These are phyloP conservation scores for Lemur catta DNA, from an alignment of 2,797 vertebrate species.

Conservation along the genomic window DNA sequence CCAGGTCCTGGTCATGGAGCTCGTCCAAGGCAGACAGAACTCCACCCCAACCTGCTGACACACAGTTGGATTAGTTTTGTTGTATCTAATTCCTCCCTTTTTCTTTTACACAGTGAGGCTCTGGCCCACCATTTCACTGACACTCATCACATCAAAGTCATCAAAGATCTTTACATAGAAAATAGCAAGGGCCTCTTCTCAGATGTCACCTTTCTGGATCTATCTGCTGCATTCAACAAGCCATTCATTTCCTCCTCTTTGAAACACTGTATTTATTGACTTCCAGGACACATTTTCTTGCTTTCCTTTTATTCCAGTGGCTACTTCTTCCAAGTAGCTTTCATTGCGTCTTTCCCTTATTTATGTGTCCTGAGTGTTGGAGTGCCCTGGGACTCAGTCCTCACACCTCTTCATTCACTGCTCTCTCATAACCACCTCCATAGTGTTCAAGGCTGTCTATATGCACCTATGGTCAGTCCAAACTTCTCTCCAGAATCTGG, in stretches of 20 bases:
- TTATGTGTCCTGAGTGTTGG: background rate
- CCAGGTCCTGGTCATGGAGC: background rate
- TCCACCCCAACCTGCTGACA: too few relatives aligned
- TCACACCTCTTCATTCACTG: background rate
- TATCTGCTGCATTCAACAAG: background rate
- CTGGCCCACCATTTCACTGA: background rate
- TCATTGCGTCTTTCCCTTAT: background rate
- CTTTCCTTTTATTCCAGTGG: background rate
- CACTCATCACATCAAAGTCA: background rate
- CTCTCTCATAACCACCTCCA: background rate
- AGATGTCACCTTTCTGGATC: too few relatives aligned
- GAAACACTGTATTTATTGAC: background rate
- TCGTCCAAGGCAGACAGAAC: background rate
- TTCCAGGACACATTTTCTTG: background rate
- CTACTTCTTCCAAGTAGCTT: background rate
- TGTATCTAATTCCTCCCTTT: background rate
- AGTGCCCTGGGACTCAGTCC: background rate
- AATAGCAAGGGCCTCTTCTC: background rate
- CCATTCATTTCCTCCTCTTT: background rate
- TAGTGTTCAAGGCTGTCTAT: fast-evolving
- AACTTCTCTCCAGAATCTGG: background rate
- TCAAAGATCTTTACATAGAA: background rate
- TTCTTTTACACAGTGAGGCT: background rate
- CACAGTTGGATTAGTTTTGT: too few relatives aligned
- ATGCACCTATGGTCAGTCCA: background rate